These are phyloP conservation scores for Gymnopithys bicolor DNA, from an alignment of 2,797 vertebrate species.

Conservation along the genomic window DNA sequence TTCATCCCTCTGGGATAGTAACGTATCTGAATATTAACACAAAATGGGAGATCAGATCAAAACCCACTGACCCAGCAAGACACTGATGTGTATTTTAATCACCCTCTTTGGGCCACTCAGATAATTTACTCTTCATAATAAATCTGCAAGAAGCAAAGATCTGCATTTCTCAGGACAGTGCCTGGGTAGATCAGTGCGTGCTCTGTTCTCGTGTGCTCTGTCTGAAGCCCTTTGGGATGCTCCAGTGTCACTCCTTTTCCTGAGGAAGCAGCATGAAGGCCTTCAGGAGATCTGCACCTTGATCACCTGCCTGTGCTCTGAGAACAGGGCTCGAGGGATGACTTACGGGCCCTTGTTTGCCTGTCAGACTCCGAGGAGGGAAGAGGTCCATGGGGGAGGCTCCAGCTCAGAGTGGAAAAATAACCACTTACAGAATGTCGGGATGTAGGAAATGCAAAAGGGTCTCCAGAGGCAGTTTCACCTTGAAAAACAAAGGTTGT, in stretches of 20 bases:
- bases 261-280: background rate
- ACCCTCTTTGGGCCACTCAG: background rate
- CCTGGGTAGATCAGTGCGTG: background rate
- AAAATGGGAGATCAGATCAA: conserved; percentile 41
- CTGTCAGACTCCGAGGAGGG: background rate
- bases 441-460: background rate
- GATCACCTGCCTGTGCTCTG: background rate
- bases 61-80: conserved; percentile 43
- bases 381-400: background rate
- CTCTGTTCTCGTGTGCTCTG: background rate
- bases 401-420: background rate
- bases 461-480: background rate
- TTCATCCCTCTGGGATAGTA: conserved; percentile 32
- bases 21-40: conserved; percentile 23
- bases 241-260: background rate
- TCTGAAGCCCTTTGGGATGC: background rate
- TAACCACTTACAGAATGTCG: background rate
- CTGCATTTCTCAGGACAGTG: background rate
- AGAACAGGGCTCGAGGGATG: background rate
- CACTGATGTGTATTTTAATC: conserved; percentile 25
- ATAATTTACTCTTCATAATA: background rate
- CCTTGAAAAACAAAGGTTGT: background rate
- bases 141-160: background rate
- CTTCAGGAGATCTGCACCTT: background rate
- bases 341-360: background rate